Evolutionary conservation across 2,113 vertebrate species (phyloP), one percentile per base, ranked within the genome.

Genomic region (Pleuronectes platessa): DNA sequence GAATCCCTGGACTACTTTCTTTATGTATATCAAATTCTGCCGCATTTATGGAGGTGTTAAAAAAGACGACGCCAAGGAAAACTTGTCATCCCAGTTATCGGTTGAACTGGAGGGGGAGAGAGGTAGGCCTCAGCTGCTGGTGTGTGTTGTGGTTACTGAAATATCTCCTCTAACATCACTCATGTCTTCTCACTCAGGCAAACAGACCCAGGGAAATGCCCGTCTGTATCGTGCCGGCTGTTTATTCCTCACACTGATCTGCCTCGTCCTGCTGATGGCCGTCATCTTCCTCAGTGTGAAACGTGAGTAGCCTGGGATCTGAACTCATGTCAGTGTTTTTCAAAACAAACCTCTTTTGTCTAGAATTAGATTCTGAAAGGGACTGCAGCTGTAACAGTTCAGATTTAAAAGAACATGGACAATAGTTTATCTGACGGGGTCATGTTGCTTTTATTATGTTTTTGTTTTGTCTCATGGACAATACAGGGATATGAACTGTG

Each of bases 11-110:
- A 65, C 53, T 42, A 6, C 1, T 66, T 73, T 60, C 68, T 51
- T 12, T 42, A 94, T 94, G 92, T 93, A 93, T 17, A 84, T 94
- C 12, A 92, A 93, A 86, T 89, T 93, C 31, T 92, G 83, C 6
- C 74, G 86, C 59, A 74, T 27, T 65, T 89, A 86, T 71, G 72
- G 47, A 13, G 59, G 18, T 26, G 83, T 85, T 31, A 77, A 81
- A 21, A 86, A 82, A 55, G 81, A 81, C 4, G 68, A 85, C 21
- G 61, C 13, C 35, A 23, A 24, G 10, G 79, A 47, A 35, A 81
- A 83, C 21, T 26, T 58, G 23, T 62, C 81, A 21, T 61, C 78
- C 2, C 71, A 82, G 47, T 70, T 89, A 60, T 82, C 79, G 2
- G 86, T 86, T 45, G 78, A 90, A 37, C 68, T 86, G 68, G 78